These are phyloP conservation scores for Cephus cinctus DNA, from an alignment of 1,140 invertebrate species.

Conservation along the genomic window DNA sequence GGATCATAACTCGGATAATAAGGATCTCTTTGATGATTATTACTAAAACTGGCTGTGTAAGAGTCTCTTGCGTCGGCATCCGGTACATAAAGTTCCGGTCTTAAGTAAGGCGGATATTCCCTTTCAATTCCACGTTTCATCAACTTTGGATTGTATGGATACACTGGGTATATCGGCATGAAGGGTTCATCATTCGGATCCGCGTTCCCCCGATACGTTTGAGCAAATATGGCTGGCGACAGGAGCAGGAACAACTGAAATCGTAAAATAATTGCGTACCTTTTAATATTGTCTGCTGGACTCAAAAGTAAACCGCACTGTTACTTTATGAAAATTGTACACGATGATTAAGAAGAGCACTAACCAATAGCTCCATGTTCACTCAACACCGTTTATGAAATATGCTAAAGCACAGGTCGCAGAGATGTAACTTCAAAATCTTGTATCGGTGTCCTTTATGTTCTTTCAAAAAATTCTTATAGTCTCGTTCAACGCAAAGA, in stretches of 20 bases:
- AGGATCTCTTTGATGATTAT: constrained; percentile 30
- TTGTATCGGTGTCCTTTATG: no score
- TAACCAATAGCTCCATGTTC: no score
- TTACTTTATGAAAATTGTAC: no score
- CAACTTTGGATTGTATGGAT: constrained; percentile 47
- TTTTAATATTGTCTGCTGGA: no score
- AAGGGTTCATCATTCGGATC: constrained; percentile 49
- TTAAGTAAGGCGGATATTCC: constrained; percentile 31
- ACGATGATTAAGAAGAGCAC: no score
- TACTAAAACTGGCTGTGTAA: constrained; percentile 31
- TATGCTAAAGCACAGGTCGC: no score
- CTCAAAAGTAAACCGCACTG: no score
- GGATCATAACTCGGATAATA: constrained; percentile 34
- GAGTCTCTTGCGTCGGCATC: constrained; percentile 40
- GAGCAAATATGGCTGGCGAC: constrained; percentile 32
- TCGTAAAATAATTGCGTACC: constrained; percentile 15
- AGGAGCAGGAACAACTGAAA: constrained; percentile 41
- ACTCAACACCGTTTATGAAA: no score
- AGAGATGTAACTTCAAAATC: no score
- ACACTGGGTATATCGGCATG: constrained; percentile 47
- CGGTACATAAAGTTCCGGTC: constrained; percentile 37
- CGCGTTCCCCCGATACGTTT: constrained; percentile 21
- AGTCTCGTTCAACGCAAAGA: constrained; percentile 12
- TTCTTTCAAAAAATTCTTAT: no score
- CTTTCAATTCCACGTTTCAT: constrained; percentile 43